Conservation (phyloP, 64 coral and sea anemone genomes). For the Pocillopora damicornis region DNA sequence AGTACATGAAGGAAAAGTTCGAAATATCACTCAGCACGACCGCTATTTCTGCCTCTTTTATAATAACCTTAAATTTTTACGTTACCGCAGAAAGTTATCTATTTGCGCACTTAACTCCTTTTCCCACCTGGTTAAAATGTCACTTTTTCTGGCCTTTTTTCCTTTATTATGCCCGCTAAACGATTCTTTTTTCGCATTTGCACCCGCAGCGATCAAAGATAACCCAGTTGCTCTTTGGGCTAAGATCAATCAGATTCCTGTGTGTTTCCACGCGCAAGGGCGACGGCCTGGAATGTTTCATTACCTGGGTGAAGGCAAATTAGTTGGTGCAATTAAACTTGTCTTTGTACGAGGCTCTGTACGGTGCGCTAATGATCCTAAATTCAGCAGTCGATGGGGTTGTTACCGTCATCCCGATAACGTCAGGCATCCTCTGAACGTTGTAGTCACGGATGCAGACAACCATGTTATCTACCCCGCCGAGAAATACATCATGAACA, state of each 20-base stretch:
- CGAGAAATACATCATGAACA: slow-evolving; percentile 41
- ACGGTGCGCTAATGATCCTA: slow-evolving; percentile 47
- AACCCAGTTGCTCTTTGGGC: slow-evolving; percentile 42
- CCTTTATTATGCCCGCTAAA: not conserved
- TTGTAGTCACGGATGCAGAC: slow-evolving; percentile 61
- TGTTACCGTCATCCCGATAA: slow-evolving; percentile 36
- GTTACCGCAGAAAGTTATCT: too few species aligned
- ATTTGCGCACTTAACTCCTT: too few species aligned
- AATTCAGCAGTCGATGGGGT: slow-evolving; percentile 73
- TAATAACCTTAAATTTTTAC: too few species aligned
- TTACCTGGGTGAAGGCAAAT: slow-evolving; percentile 7
- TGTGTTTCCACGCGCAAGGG: slow-evolving; percentile 67
- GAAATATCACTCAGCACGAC: too few species aligned
- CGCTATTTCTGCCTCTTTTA: too few species aligned
- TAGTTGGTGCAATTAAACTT: slow-evolving; percentile 80
- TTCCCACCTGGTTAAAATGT: too few species aligned
- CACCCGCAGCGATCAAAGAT: not conserved
- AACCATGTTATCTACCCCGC: slow-evolving; percentile 72
- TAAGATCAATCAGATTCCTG: slow-evolving; percentile 39
- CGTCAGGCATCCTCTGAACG: slow-evolving; percentile 54
- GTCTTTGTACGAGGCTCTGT: slow-evolving; percentile 60
- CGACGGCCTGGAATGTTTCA: slow-evolving; percentile 39
- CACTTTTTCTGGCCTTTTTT: not conserved
- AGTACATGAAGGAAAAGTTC: too few species aligned
- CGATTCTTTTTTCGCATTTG: not conserved